phyloP scores from a whole-genome alignment of 1,140 invertebrate species.

The Tachypleus tridentatus region DNA sequence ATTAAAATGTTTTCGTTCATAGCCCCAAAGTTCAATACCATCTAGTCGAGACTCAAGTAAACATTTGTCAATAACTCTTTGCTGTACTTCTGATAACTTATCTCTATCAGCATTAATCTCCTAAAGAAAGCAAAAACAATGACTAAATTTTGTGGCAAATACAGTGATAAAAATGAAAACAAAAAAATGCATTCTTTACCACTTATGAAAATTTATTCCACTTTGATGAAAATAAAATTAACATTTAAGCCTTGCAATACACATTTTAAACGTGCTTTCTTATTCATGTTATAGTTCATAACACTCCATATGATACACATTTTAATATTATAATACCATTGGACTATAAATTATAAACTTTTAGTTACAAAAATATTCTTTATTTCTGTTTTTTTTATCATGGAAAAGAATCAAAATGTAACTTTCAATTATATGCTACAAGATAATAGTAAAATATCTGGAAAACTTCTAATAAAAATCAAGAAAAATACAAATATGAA shows the following conservation, averaged over 20 bases:
- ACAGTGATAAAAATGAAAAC: too few species aligned
- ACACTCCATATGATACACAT: too few species aligned
- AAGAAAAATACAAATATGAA: too few species aligned
- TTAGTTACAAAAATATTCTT: too few species aligned
- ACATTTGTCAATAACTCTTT: slow-evolving; percentile 59
- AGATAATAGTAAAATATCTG: too few species aligned
- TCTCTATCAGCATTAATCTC: slow-evolving; percentile 39
- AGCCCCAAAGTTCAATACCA: slow-evolving; percentile 47
- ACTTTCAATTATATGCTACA: too few species aligned
- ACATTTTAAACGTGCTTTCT: not conserved
- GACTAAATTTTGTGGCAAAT: too few species aligned
- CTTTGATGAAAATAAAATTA: slow-evolving; percentile 2
- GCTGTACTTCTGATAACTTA: slow-evolving; percentile 49
- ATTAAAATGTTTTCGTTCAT: slow-evolving; percentile 29
- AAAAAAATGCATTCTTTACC: not conserved
- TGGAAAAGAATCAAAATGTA: too few species aligned
- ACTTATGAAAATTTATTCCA: not conserved
- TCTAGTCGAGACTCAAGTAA: slow-evolving; percentile 65
- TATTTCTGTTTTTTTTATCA: too few species aligned
- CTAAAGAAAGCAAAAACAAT: slow-evolving; percentile 22
- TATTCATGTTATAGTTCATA: not conserved
- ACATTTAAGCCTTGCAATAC: slow-evolving; percentile 1
- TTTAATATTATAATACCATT: too few species aligned
- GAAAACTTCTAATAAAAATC: too few species aligned
- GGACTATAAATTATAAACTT: too few species aligned